phyloP scores from a whole-genome alignment of 2,888 invertebrate species.

The Eupithecia insigniata region DNA sequence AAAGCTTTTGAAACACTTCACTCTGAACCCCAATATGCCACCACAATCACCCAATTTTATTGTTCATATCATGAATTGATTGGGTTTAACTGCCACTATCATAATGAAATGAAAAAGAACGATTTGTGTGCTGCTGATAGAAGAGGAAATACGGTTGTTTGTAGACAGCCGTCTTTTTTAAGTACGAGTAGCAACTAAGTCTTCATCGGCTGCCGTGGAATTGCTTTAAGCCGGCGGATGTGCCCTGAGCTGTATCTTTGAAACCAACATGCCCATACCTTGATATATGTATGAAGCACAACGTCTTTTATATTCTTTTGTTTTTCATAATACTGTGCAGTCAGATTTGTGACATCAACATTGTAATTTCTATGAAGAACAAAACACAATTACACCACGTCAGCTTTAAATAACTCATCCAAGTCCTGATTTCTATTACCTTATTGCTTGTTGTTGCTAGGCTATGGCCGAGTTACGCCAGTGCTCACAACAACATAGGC shows the following conservation, averaged over 20 bases:
- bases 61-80: neutral
- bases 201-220: neutral
- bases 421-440: neutral
- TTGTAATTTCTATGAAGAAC: neutral
- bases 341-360: neutral
- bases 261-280: no score
- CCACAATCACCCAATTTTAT: neutral
- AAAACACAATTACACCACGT: neutral
- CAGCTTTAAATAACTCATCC: neutral
- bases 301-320: neutral
- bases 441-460: constrained; percentile 69
- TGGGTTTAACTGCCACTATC: neutral
- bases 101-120: neutral
- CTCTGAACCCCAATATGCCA: neutral
- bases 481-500: constrained; percentile 94
- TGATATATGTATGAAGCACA: neutral
- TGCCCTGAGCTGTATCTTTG: neutral
- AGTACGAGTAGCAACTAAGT: neutral
- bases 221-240: neutral
- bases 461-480: constrained; percentile 93
- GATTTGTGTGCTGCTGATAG: neutral
- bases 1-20: neutral
- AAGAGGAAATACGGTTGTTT: neutral
- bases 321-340: neutral
- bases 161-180: neutral